phyloP scores from a whole-genome alignment of 2,888 invertebrate species.

The Drosophila borborema region DNA sequence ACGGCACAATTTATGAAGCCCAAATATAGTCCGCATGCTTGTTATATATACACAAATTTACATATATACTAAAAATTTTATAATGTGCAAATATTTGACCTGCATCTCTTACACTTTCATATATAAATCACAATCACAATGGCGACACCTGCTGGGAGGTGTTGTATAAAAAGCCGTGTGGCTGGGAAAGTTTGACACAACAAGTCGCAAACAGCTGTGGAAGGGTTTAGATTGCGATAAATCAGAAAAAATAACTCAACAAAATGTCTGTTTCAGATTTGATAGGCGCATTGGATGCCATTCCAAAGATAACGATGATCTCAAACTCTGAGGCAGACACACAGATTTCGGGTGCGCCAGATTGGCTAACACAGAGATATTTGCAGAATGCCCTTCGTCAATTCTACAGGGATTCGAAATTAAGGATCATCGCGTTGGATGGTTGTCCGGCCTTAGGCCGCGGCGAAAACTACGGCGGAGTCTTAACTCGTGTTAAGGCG shows the following conservation, averaged over 20 bases:
- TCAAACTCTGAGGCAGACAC: constrained; percentile 1
- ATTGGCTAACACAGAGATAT: constrained; percentile 79
- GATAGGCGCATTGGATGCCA: constrained; percentile 58
- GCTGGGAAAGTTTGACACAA: constrained; percentile 13
- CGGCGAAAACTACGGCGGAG: constrained; percentile 83
- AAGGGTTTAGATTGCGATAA: constrained; percentile 7
- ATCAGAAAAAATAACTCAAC: constrained; percentile 7
- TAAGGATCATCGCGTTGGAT: constrained; percentile 64
- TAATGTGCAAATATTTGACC: constrained; percentile 31
- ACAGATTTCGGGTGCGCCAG: constrained; percentile 60
- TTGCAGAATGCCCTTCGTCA: constrained; percentile 67
- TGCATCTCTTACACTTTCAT: constrained; percentile 23
- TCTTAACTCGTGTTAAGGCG: constrained; percentile 75
- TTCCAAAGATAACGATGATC: constrained; percentile 40
- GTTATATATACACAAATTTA: constrained; percentile 23
- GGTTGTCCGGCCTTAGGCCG: constrained; percentile 78
- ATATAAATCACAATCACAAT: constrained; percentile 52
- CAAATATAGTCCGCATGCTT: constrained; percentile 30
- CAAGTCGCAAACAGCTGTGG: background rate
- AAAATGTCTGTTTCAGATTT: constrained; percentile 74
- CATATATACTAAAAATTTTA: constrained; percentile 9
- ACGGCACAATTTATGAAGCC: constrained; percentile 37
- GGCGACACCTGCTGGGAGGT: constrained; percentile 10
- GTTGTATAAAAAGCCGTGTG: constrained; percentile 51
- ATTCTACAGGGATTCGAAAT: constrained; percentile 68